phyloP scores from a whole-genome alignment of 2,888 invertebrate species.

The Ditula angustiorana region DNA sequence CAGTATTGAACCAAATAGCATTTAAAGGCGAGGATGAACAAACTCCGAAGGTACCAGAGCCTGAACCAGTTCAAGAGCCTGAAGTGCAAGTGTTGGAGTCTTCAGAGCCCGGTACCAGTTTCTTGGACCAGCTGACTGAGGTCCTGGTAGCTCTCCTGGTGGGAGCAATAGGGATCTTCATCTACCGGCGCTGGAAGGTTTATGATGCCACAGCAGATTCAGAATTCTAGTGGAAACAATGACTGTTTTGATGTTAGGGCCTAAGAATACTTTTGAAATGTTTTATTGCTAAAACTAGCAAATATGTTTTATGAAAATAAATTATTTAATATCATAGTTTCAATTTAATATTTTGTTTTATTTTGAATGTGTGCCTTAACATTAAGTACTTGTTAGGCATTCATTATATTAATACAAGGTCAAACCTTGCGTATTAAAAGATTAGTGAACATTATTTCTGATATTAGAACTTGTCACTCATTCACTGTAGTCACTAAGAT shows the following conservation, averaged over 20 bases:
- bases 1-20: slow-evolving; percentile 79
- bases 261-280: slow-evolving; percentile 43
- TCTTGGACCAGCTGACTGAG: slow-evolving; percentile 76
- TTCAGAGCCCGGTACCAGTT: slow-evolving; percentile 67
- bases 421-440: slow-evolving; percentile 6
- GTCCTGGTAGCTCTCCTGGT: slow-evolving; percentile 74
- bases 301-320: slow-evolving; percentile 29
- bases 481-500: not conserved
- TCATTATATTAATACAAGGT: slow-evolving; percentile 22
- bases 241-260: slow-evolving; percentile 35
- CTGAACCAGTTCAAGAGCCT: slow-evolving; percentile 64
- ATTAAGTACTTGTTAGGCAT: slow-evolving; percentile 42
- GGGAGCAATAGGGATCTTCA: slow-evolving; percentile 75
- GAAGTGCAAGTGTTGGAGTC: slow-evolving; percentile 71
- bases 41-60: slow-evolving; percentile 60
- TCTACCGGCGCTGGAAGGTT: slow-evolving; percentile 77
- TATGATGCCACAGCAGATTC: slow-evolving; percentile 60
- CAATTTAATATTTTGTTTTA: slow-evolving; percentile 13
- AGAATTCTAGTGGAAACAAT: slow-evolving; percentile 56
- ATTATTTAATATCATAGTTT: slow-evolving; percentile 32
- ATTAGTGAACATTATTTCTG: not conserved
- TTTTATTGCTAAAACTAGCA: slow-evolving; percentile 29
- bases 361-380: slow-evolving; percentile 52
- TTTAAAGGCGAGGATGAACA: slow-evolving; percentile 81
- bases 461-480: not conserved